Evolutionary conservation across 2,888 invertebrate species (phyloP).

Genomic region (Yponomeuta plumbellus): DNA sequence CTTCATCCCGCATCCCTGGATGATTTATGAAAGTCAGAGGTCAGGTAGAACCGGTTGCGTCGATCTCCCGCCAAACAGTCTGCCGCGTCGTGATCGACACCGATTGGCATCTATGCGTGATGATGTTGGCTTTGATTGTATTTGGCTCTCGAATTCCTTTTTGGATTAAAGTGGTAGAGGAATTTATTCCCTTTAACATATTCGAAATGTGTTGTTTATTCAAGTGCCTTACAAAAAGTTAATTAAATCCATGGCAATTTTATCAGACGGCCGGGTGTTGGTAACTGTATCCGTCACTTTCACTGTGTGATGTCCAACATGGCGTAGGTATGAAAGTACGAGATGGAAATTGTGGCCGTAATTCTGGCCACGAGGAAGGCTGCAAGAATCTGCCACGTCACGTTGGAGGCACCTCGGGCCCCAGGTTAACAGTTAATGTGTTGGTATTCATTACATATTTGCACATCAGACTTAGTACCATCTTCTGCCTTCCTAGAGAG

Average conservation of each 20-base stretch:
- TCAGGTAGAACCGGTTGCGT: slow-evolving; percentile 5
- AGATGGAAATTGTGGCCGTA: not conserved
- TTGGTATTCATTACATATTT: not conserved
- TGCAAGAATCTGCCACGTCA: slow-evolving; percentile 28
- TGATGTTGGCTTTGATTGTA: slow-evolving; percentile 19
- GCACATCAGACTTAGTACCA: not conserved
- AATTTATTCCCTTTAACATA: not conserved
- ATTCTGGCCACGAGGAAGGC: slow-evolving; percentile 7
- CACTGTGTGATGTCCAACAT: not conserved
- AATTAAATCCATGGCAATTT: not conserved
- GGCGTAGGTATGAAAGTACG: not conserved
- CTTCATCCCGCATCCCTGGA: slow-evolving; percentile 5
- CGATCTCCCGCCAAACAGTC: slow-evolving; percentile 23
- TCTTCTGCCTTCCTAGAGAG: not conserved
- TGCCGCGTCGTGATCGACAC: slow-evolving; percentile 20
- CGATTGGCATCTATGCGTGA: slow-evolving; percentile 20
- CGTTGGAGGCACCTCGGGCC: slow-evolving; percentile 12
- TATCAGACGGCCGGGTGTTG: not conserved
- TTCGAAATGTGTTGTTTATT: not conserved
- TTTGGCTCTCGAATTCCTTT: slow-evolving; percentile 8
- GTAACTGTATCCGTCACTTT: not conserved
- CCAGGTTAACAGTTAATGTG: not conserved
- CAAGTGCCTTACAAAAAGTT: not conserved
- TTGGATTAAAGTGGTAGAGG: not conserved
- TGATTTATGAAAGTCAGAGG: slow-evolving; percentile 5